Evolutionary conservation across 2,888 invertebrate species (phyloP).

Genomic region (Harpalus rubripes): DNA sequence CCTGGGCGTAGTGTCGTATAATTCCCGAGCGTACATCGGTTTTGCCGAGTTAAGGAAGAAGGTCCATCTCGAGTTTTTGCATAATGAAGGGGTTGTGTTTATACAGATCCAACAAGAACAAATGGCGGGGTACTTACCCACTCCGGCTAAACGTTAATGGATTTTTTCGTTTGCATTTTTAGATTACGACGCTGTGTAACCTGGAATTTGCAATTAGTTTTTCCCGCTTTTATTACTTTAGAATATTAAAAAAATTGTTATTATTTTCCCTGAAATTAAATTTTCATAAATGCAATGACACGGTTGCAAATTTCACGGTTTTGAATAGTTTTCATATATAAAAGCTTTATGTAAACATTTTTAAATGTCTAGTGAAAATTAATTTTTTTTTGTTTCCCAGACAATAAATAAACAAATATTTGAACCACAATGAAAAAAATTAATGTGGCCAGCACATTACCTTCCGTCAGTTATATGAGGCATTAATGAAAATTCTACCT

Average conservation of each 20-base stretch:
- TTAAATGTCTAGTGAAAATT: no score
- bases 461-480: no score
- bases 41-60: conserved; percentile 25
- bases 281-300: neutral
- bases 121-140: conserved; percentile 33
- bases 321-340: no score
- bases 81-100: conserved; percentile 48
- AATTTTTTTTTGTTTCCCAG: no score
- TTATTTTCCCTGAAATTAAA: conserved; percentile 10
- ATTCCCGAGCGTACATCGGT: conserved; percentile 21
- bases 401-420: no score
- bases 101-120: conserved; percentile 35
- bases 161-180: conserved; percentile 36
- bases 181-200: conserved; percentile 1
- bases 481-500: no score
- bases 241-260: conserved; percentile 32
- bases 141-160: conserved; percentile 24
- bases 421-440: no score
- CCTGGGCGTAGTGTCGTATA: conserved; percentile 34
- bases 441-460: no score
- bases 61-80: conserved; percentile 45
- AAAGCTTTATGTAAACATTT: no score
- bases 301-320: no score
- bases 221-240: conserved; percentile 11
- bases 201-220: conserved; percentile 36